Evolutionary conservation across 37 sponge, comb jelly and placozoan species (phyloP).

Genomic region (Tethya wilhelma): DNA sequence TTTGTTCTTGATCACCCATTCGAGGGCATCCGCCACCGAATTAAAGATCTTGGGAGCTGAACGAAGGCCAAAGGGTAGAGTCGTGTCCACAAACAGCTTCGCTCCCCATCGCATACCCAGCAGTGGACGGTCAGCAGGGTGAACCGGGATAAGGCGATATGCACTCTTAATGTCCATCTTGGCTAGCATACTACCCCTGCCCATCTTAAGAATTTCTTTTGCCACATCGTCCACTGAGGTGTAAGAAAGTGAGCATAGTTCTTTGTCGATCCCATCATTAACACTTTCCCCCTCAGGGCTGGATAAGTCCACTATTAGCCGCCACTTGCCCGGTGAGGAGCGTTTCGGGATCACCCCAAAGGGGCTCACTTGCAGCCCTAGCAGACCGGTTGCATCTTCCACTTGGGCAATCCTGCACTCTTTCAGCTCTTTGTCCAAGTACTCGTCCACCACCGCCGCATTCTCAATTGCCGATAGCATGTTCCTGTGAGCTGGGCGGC

Average conservation of each 20-base stretch:
- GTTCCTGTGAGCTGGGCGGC: too few species aligned
- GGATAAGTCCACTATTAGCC: slow-evolving; percentile 19
- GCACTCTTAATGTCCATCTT: slow-evolving; percentile 48
- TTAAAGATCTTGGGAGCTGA: slow-evolving; percentile 43
- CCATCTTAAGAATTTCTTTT: not conserved
- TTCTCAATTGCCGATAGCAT: too few species aligned
- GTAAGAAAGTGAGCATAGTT: slow-evolving; percentile 19
- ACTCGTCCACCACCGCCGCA: too few species aligned
- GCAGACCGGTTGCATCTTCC: too few species aligned
- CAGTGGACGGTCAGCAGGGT: slow-evolving; percentile 22
- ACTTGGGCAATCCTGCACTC: too few species aligned
- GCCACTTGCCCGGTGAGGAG: slow-evolving; percentile 26
- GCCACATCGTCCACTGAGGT: slow-evolving; percentile 28
- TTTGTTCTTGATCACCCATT: slow-evolving; percentile 6
- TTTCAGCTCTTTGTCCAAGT: too few species aligned
- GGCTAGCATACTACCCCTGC: slow-evolving; percentile 14
- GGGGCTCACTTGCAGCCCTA: too few species aligned
- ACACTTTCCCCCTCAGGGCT: slow-evolving; percentile 29
- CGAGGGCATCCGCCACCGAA: slow-evolving; percentile 30
- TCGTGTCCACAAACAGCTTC: slow-evolving; percentile 8
- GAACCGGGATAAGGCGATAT: slow-evolving; percentile 39
- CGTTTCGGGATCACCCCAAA: too few species aligned
- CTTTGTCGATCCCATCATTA: slow-evolving; percentile 14
- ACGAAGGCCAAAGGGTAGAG: slow-evolving; percentile 17
- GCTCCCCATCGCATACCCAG: slow-evolving; percentile 28